Percentiles rank a stretch among this genome's conserved stretches.
Evolutionary conservation across 2,113 vertebrate species (phyloP).

Genomic region (Notechis scutatus): DNA sequence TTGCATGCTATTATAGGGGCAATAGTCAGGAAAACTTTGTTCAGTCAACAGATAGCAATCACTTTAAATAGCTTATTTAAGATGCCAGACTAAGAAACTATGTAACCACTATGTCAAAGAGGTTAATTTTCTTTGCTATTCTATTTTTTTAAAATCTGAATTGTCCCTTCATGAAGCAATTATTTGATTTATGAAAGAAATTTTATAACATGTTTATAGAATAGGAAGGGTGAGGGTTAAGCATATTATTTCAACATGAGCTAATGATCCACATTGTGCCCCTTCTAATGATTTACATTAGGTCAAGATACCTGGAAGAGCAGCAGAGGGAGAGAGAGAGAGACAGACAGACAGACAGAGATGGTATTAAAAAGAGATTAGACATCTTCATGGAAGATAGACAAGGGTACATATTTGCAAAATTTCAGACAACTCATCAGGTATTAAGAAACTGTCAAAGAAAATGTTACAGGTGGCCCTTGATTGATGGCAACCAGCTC

Average conservation of each 20-base stretch:
- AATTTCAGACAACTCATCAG: neutral
- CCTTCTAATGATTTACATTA: neutral
- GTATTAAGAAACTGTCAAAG: neutral
- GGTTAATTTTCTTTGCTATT: neutral
- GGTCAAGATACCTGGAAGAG: neutral
- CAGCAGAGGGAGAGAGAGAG: neutral
- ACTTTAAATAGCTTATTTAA: neutral
- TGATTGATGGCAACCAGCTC: neutral
- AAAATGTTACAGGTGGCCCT: neutral
- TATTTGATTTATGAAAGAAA: neutral
- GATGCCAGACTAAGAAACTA: neutral
- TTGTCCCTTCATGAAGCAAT: neutral
- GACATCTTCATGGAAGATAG: neutral
- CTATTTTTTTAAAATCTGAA: neutral
- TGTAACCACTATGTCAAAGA: neutral
- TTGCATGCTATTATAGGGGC: constrained; percentile 47
- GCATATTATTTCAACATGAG: neutral
- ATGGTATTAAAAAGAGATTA: neutral
- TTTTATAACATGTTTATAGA: neutral
- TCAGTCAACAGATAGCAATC: constrained; percentile 37
- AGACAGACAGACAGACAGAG: no score
- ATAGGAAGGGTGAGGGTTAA: neutral
- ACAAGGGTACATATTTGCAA: neutral
- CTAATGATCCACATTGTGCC: neutral
- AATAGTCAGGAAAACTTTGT: constrained; percentile 47